phyloP scores from a whole-genome alignment of 2,113 vertebrate species.

The Phoxinus phoxinus region DNA sequence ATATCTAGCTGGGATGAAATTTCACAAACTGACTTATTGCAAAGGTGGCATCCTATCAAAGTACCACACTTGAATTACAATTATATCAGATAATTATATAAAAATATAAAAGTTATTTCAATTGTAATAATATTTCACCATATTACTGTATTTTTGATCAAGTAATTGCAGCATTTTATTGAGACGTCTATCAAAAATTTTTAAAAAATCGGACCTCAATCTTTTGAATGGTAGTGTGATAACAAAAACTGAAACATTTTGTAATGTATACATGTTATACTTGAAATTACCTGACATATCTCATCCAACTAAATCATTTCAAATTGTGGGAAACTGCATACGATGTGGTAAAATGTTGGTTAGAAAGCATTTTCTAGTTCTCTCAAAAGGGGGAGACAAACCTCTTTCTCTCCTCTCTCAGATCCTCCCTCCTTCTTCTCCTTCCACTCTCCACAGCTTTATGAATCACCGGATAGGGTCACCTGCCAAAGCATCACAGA shows the following conservation, averaged over 20 bases:
- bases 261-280: background rate
- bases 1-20: no score
- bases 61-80: no score
- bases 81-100: no score
- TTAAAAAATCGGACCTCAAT: no score
- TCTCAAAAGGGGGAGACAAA: constrained; percentile 30
- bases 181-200: no score
- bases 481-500: background rate
- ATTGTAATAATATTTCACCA: no score
- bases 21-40: no score
- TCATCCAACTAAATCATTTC: background rate
- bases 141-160: no score
- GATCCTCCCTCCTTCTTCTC: background rate
- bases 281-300: background rate
- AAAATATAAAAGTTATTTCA: no score
- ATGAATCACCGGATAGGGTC: background rate
- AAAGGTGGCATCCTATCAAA: no score
- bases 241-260: background rate
- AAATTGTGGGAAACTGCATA: background rate
- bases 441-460: background rate
- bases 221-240: background rate
- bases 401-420: background rate
- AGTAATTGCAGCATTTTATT: no score
- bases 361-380: constrained; percentile 5
- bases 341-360: background rate